A percentile compares a stretch with the other conserved stretches of the same genome.
Evolutionary conservation across 2,113 vertebrate species (phyloP).

Genomic region (Arizona elegans): DNA sequence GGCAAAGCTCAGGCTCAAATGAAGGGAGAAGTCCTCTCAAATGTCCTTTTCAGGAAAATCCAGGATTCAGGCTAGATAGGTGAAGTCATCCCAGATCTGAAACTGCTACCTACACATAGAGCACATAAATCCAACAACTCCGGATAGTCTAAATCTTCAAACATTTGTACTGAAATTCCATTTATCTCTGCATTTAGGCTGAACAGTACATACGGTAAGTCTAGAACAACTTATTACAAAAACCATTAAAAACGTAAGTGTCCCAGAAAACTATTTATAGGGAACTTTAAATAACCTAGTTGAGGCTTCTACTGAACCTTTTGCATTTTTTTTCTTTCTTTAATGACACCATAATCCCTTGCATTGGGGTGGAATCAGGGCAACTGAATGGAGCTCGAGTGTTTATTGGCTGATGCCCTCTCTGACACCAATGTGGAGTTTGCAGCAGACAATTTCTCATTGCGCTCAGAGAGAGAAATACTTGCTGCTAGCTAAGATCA

Average conservation of each 20-base stretch:
- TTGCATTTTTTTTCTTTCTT: neutral
- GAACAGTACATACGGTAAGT: neutral
- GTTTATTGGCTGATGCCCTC: neutral
- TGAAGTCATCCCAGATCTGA: neutral
- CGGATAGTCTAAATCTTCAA: neutral
- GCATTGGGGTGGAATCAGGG: neutral
- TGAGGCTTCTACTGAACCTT: neutral
- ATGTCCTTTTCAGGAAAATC: neutral
- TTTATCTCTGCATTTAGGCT: neutral
- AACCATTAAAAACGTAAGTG: no score
- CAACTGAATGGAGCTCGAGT: neutral
- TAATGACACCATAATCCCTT: neutral
- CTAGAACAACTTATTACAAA: neutral
- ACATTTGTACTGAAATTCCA: neutral
- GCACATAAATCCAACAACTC: neutral
- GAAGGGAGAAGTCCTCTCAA: neutral
- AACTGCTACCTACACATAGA: neutral
- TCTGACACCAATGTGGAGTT: neutral
- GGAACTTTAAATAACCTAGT: neutral
- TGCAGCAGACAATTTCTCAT: neutral
- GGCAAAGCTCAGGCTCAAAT: neutral
- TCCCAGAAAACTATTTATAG: neutral
- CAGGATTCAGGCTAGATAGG: neutral
- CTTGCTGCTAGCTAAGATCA: neutral
- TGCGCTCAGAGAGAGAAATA: neutral